Evolutionary conservation across 2,797 vertebrate species (phyloP).

Genomic region (Myotis findleyi): DNA sequence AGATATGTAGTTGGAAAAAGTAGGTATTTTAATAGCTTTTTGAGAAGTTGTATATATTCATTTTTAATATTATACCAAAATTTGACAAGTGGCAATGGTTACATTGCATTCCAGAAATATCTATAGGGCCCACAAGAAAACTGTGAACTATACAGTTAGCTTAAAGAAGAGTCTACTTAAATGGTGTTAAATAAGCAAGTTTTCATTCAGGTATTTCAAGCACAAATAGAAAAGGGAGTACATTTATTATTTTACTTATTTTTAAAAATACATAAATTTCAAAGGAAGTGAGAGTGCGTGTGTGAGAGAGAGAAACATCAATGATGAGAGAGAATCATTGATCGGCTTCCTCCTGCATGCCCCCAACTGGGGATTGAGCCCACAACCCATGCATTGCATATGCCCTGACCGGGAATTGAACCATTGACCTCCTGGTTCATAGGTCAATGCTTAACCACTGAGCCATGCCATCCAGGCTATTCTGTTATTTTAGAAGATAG

Average conservation of each 20-base stretch:
- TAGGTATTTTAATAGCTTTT: conserved; percentile 7
- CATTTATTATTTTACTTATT: background rate
- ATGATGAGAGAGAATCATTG: too few relatives aligned
- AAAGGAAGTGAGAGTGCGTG: too few relatives aligned
- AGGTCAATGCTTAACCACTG: too few relatives aligned
- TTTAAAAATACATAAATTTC: too few relatives aligned
- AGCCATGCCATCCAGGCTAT: too few relatives aligned
- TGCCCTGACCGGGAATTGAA: too few relatives aligned
- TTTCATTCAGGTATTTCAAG: conserved; percentile 42
- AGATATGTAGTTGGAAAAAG: background rate
- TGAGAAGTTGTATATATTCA: background rate
- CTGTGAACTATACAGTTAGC: conserved; percentile 31
- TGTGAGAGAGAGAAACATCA: too few relatives aligned
- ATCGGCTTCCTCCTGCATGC: too few relatives aligned
- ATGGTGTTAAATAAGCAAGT: background rate
- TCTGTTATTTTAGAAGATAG: conserved; percentile 39
- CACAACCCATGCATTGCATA: too few relatives aligned
- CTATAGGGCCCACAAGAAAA: background rate
- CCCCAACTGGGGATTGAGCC: too few relatives aligned
- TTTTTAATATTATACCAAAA: conserved; percentile 52
- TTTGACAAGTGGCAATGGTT: background rate
- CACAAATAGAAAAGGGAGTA: conserved; percentile 24
- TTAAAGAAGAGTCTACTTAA: background rate
- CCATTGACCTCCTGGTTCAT: too few relatives aligned
- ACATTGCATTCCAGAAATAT: background rate